These are phyloP conservation scores for Drosophila meridiana DNA, from an alignment of 2,888 invertebrate genomes.

Conservation along the genomic window DNA sequence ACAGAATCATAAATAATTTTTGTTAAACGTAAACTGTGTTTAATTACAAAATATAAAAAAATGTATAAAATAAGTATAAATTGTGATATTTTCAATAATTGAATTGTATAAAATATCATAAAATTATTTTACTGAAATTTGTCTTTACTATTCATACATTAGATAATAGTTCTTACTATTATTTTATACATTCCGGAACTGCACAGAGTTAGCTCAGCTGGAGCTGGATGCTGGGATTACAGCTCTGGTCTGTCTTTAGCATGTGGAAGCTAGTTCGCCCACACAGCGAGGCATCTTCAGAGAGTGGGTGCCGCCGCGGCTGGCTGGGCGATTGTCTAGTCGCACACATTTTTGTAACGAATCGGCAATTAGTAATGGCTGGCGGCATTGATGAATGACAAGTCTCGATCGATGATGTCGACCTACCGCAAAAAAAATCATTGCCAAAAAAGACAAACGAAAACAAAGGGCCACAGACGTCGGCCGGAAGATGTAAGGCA, in stretches of 20 bases:
- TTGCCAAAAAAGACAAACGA: slow-evolving; percentile 59
- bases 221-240: slow-evolving; percentile 18
- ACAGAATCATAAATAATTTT: no score
- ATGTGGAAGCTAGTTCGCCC: slow-evolving; percentile 42
- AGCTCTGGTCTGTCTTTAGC: slow-evolving; percentile 8
- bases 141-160: background rate
- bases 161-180: background rate
- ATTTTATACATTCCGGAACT: background rate
- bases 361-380: slow-evolving; percentile 72
- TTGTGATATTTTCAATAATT: no score
- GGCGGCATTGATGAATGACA: slow-evolving; percentile 65
- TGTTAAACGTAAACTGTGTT: no score
- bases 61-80: no score
- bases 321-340: slow-evolving; percentile 30
- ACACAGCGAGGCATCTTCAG: slow-evolving; percentile 39
- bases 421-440: slow-evolving; percentile 75
- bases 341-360: slow-evolving; percentile 75
- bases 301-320: slow-evolving; percentile 22
- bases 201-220: slow-evolving; percentile 10
- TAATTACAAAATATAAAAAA: no score
- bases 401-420: slow-evolving; percentile 71
- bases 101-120: no score
- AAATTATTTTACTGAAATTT: no score
- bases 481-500: slow-evolving; percentile 62
- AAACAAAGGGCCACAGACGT: slow-evolving; percentile 20